A percentile compares a stretch with the other conserved stretches of the same genome.
These are phyloP conservation scores for Eulemur rufifrons DNA, from an alignment of 2,113 vertebrate genomes.

Conservation along the genomic window DNA sequence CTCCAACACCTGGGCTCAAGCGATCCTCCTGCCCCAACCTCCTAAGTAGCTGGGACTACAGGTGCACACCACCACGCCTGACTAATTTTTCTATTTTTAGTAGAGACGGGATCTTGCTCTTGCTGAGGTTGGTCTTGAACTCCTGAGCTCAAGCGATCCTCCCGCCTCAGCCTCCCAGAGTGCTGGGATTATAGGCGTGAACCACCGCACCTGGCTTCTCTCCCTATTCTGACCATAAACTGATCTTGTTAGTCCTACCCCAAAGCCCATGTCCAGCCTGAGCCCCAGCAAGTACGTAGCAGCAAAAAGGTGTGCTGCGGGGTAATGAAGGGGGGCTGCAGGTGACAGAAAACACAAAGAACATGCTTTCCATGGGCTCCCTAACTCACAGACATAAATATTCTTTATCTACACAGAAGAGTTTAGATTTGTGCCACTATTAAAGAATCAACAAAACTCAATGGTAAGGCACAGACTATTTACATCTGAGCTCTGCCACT, in stretches of 20 bases:
- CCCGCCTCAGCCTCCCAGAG: too few species aligned
- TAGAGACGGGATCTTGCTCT: too few species aligned
- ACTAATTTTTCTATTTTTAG: too few species aligned
- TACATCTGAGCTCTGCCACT: neutral
- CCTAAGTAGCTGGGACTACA: too few species aligned
- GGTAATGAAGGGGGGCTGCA: accelerated
- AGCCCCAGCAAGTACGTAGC: neutral
- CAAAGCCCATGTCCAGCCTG: neutral
- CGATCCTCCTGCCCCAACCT: too few species aligned
- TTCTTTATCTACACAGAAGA: neutral
- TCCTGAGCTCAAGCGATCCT: too few species aligned
- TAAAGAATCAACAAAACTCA: neutral
- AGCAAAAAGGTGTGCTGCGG: neutral
- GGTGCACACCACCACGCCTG: too few species aligned
- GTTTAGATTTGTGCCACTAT: neutral
- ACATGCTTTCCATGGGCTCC: neutral
- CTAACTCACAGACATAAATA: neutral
- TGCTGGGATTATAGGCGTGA: too few species aligned
- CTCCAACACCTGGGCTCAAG: too few species aligned
- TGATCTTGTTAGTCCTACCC: neutral
- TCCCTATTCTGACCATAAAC: neutral
- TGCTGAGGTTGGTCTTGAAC: too few species aligned
- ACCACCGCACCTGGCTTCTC: neutral
- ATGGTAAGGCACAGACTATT: neutral
- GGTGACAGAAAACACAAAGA: neutral